A percentile compares a stretch with the other conserved stretches of the same genome.
phyloP scores from a whole-genome alignment of 2,797 vertebrate genomes.

The Hoplostethus atlanticus region DNA sequence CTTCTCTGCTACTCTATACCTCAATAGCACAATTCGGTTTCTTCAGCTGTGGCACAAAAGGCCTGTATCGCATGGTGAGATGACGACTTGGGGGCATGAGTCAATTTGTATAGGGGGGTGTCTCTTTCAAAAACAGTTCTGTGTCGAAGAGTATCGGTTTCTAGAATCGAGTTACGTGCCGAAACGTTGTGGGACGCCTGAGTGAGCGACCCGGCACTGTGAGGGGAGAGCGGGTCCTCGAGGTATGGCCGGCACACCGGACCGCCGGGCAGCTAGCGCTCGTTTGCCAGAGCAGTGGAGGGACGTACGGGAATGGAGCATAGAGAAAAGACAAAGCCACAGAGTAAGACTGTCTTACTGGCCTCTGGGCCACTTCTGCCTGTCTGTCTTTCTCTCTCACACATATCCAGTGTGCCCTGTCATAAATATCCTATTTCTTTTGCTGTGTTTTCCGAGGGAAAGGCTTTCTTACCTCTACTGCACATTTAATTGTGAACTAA shows the following conservation, averaged over 20 bases:
- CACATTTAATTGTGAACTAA: conserved; percentile 14
- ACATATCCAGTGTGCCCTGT: not conserved
- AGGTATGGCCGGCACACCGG: conserved; percentile 40
- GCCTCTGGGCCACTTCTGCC: conserved; percentile 18
- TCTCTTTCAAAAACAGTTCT: not conserved
- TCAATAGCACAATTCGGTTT: not conserved
- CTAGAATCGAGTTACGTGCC: conserved; percentile 43
- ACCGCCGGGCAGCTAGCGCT: conserved; percentile 23
- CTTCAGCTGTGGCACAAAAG: not conserved
- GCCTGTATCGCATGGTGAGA: not conserved
- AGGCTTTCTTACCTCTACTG: conserved; percentile 5
- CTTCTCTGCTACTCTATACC: not conserved
- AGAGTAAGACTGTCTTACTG: conserved; percentile 37
- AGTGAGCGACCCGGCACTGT: conserved; percentile 22
- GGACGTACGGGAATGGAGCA: conserved; percentile 68
- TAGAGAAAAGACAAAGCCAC: conserved; percentile 72
- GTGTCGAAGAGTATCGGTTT: conserved; percentile 39
- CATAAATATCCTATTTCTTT: not conserved
- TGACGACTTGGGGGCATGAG: not conserved
- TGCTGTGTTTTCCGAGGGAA: conserved; percentile 26
- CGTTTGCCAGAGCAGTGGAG: conserved; percentile 64
- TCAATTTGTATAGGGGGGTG: not conserved
- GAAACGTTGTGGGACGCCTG: conserved; percentile 40
- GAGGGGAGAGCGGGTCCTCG: conserved; percentile 7
- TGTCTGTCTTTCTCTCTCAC: not conserved